phyloP scores from a whole-genome alignment of 2,888 invertebrate genomes.

The Disparrhopalites patrizii region DNA sequence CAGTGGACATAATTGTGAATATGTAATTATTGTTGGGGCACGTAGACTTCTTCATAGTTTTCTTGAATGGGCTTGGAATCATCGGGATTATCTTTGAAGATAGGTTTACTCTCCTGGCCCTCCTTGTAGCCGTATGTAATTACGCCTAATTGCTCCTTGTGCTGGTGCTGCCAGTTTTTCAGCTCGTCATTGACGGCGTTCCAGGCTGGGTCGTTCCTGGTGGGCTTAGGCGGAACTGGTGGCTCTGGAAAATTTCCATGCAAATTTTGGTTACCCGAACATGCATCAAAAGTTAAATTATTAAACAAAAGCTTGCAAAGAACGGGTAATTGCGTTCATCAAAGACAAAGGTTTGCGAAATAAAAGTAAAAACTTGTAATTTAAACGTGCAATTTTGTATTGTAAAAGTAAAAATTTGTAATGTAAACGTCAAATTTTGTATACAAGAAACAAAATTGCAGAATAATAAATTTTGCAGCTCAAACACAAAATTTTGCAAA shows the following conservation, averaged over 20 bases:
- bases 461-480: background rate
- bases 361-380: background rate
- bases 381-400: background rate
- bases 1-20: too few relatives aligned
- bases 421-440: background rate
- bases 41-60: too few relatives aligned
- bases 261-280: too few relatives aligned
- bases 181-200: background rate
- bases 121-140: background rate
- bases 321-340: background rate
- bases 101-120: too few relatives aligned
- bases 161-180: background rate
- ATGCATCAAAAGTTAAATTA: background rate
- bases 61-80: too few relatives aligned
- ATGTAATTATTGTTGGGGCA: too few relatives aligned
- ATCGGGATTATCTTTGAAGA: too few relatives aligned
- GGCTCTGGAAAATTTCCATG: background rate
- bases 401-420: background rate
- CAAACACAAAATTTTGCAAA: background rate
- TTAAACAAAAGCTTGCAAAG: background rate
- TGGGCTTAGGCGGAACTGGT: background rate
- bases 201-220: background rate
- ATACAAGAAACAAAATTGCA: background rate
- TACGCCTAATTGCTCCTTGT: background rate
- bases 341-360: too few relatives aligned